A percentile compares a stretch with the other conserved stretches of the same genome.
Conservation (phyloP, 1,140 invertebrate genomes). For the Ceratosolen solmsi region DNA sequence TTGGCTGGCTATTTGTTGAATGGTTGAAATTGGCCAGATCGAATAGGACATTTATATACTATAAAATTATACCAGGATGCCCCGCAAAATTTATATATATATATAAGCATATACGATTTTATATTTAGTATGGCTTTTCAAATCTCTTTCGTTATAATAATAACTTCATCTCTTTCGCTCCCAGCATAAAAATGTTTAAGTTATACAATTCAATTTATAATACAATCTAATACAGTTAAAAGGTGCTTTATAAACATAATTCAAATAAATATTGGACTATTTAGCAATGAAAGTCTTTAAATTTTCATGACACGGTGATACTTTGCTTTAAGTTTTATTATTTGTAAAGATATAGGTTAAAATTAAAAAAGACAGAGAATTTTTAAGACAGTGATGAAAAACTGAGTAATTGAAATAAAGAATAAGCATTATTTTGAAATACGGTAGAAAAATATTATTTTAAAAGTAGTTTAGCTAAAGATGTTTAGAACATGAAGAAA, state of each 20-base stretch:
- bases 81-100: no score
- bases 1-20: conserved; percentile 25
- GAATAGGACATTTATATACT: not conserved
- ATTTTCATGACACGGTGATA: no score
- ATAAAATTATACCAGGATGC: not conserved
- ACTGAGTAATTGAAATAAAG: not conserved
- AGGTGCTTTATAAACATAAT: not conserved
- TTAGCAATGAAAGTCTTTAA: not conserved
- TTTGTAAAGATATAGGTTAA: not conserved
- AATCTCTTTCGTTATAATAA: no score
- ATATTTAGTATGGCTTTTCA: no score
- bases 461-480: not conserved
- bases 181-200: no score
- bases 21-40: conserved; percentile 15
- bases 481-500: not conserved
- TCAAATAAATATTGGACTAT: not conserved
- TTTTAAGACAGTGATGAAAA: not conserved
- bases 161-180: no score
- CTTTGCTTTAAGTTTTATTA: not conserved
- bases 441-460: not conserved
- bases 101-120: no score
- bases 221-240: no score
- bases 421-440: conserved; percentile 32
- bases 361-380: not conserved
- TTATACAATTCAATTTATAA: no score